Conservation (phyloP, 2,888 invertebrate species). For the Argyra leucocephala region DNA sequence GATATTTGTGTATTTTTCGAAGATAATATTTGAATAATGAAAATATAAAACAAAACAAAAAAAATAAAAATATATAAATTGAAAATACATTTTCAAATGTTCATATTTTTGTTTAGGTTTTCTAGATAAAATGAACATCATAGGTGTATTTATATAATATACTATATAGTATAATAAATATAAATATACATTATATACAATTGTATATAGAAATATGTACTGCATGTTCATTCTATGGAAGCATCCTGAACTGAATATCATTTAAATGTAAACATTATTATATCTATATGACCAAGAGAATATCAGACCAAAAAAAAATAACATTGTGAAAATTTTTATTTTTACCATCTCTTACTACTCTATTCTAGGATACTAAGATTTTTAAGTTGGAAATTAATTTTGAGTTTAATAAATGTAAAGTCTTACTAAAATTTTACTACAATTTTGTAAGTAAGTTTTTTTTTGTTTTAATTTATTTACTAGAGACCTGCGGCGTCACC, state of each 20-base stretch:
- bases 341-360: no score
- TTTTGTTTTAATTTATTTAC: no score
- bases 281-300: slow-evolving; percentile 6
- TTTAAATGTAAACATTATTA: slow-evolving; percentile 6
- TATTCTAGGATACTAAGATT: no score
- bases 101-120: not conserved
- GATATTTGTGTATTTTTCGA: not conserved
- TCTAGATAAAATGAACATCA: no score
- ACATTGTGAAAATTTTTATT: no score
- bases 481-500: no score
- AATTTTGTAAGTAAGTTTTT: no score
- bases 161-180: not conserved
- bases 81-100: not conserved
- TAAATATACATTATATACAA: not conserved
- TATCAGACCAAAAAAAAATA: not conserved
- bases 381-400: no score
- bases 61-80: slow-evolving; percentile 2
- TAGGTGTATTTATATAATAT: not conserved
- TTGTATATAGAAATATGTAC: not conserved
- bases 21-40: not conserved
- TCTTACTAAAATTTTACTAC: no score
- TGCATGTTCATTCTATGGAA: not conserved
- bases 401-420: no score
- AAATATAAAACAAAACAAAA: no score
- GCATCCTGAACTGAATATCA: not conserved